These are phyloP conservation scores for silkworm (Bombyx mori) DNA, from an alignment of 1,140 invertebrate genomes.

Conservation along the genomic window DNA sequence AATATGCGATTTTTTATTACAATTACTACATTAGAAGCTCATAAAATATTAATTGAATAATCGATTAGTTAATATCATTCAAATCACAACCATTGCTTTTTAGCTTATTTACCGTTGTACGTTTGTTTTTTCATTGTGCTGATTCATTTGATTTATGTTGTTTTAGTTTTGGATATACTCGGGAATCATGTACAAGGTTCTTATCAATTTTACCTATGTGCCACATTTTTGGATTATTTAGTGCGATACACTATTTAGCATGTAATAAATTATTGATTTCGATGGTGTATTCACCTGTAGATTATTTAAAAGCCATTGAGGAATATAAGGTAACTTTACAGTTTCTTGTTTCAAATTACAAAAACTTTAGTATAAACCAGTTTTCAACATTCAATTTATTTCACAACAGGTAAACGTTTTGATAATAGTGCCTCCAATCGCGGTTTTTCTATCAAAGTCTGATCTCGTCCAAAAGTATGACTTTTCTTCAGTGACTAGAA, in stretches of 20 bases:
- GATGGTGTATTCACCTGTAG: conserved; percentile 74
- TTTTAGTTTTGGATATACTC: conserved; percentile 12
- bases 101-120: too few relatives aligned
- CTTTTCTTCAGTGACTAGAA: conserved; percentile 1
- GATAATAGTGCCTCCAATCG: background rate
- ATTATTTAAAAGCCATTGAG: conserved; percentile 72
- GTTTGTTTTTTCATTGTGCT: too few relatives aligned
- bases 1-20: too few relatives aligned
- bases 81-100: too few relatives aligned
- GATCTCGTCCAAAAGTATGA: background rate
- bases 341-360: background rate
- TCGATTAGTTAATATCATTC: too few relatives aligned
- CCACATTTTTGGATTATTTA: conserved; percentile 54
- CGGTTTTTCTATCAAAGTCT: background rate
- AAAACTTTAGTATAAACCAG: background rate
- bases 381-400: background rate
- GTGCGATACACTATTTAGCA: conserved; percentile 24
- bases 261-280: conserved; percentile 52
- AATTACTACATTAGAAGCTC: too few relatives aligned
- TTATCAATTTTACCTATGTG: conserved; percentile 54
- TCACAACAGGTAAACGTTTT: conserved; percentile 6
- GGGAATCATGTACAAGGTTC: conserved; percentile 4
- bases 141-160: too few relatives aligned
- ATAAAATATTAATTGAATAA: too few relatives aligned
- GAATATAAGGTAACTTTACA: conserved; percentile 38